Base-by-base conservation (phyloP, 2,113 vertebrate genomes). In the Ia io region DNA sequence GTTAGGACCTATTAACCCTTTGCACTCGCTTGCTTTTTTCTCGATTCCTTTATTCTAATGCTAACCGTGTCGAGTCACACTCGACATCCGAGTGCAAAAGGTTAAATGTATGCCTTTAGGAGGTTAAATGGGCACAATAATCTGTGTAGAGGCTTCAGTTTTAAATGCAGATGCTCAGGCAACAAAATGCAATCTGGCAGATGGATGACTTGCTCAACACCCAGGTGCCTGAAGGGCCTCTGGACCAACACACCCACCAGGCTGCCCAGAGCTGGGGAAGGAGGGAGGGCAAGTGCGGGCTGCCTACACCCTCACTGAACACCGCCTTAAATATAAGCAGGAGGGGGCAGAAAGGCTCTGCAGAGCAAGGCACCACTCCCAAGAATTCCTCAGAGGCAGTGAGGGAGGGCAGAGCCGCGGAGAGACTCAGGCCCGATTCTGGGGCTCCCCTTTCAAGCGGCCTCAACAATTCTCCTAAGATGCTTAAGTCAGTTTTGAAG, bases 81-180 rank as follows among this genome's bases (percentile, higher is more conserved):
- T n/a, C n/a, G n/a, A n/a, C n/a, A n/a, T n/a, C n/a, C n/a, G n/a
- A n/a, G n/a, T n/a, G n/a, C n/a, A n/a, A n/a, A n/a, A n/a, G n/a
- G n/a, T n/a, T n/a, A 69, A 63, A 84, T 93, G 90, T 84, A 96
- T 25, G 84, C 85, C 93, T 92, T 82, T 44, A 87, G 78, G 67
- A 37, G 61, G 47, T 83, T 84, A 83, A 93, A 70, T 18, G 5
- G 13, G 73, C 30, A 83, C 47, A 40, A 77, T 88, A 94, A 49
- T 17, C 84, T 85, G n/a, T 53, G 92, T 93, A 88, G 92, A 73
- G 40, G 93, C 77, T 92, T 94, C 93, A 67, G 84, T 95, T 97
- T 94, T 91, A 83, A 97, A 70, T 74, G 80, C 56, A 88, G 87
- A 92, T 95, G 95, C 94, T 93, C 73, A 89, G 90, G 88, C 85